These are phyloP conservation scores for Diploscapter pachys DNA, from an alignment of 1,140 invertebrate species.

Conservation along the genomic window DNA sequence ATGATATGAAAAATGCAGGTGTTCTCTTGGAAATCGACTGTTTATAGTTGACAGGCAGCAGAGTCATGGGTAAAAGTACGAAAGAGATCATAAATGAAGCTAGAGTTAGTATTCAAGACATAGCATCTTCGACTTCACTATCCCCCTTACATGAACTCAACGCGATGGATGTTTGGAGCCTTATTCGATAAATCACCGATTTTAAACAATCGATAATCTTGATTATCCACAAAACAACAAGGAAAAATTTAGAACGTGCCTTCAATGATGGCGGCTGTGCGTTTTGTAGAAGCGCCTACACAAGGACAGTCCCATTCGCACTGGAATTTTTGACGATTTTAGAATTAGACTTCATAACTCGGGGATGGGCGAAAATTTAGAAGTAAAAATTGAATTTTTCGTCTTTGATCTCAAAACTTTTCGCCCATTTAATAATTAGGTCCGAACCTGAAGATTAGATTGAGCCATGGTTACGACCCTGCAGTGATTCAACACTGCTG, in stretches of 20 bases:
- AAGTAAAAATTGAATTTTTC: no score
- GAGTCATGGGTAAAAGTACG: neutral
- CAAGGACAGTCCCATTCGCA: constrained; percentile 59
- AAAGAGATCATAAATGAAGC: neutral
- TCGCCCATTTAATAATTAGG: no score
- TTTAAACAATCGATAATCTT: neutral
- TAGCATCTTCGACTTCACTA: neutral
- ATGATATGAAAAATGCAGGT: constrained; percentile 1
- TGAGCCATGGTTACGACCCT: constrained; percentile 56
- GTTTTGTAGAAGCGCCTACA: constrained; percentile 56
- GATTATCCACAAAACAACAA: neutral
- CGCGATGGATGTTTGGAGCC: neutral
- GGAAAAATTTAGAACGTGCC: constrained; percentile 31
- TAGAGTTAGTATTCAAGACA: neutral
- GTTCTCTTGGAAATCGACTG: constrained; percentile 1
- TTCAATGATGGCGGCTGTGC: constrained; percentile 55
- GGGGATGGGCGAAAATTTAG: no score
- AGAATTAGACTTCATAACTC: no score
- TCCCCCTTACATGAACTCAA: neutral
- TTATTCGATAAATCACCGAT: neutral
- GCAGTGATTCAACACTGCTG: constrained; percentile 49
- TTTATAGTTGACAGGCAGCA: constrained; percentile 1
- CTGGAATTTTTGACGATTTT: constrained; percentile 22
- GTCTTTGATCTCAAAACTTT: no score
- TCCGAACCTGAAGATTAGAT: constrained; percentile 41